Evolutionary conservation across 2,888 invertebrate species (phyloP), one percentile per base, ranked within the genome.

Genomic region (Platycnemis pennipes): DNA sequence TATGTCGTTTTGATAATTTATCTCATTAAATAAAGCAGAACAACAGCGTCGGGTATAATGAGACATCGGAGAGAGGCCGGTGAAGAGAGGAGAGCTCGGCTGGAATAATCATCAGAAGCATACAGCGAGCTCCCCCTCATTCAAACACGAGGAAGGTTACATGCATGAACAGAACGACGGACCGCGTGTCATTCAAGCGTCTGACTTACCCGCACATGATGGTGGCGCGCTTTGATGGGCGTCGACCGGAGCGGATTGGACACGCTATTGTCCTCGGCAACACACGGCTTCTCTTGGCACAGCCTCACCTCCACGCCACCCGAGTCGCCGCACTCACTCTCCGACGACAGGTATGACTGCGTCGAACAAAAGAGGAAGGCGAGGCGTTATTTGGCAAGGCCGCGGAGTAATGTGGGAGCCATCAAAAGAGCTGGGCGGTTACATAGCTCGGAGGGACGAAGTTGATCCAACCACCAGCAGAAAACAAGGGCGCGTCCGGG

Each of bases 281-380:
- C 44, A n/a, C 91, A 91, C 26, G 91, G 63, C 16, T 91, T 91
- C 45, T 91, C 91, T 53, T 91, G 91, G 69, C 91, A 91, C 31
- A 91, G 91, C 63, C 91, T 63, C 91, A 63, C 53, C 63, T 91
- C 91, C 63, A 53, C 53, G 53, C 69, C 91, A 69, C 91, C 91
- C 16, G 91, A 63, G 45, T 63, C 63, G 63, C 91, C 91, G 13
- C 91, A 91, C 0, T 91, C 91, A 42, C 91, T 91, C 91, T 91
- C 91, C 31, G 91, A 91, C n/a, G 91, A 91, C 26, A 44, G n/a
- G 63, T 69, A 69, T 5, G 42, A 91, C 91, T 63, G 69, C 63
- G 44, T 63, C 42, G n/a, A 63, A 63, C 89, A 53, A 22, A 63
- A 77, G 77, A 77, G 77, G 77, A 77, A 37, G 31, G 37, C 2